Conservation (phyloP, 2,113 vertebrate genomes). For the Neopipo cinnamomea region DNA sequence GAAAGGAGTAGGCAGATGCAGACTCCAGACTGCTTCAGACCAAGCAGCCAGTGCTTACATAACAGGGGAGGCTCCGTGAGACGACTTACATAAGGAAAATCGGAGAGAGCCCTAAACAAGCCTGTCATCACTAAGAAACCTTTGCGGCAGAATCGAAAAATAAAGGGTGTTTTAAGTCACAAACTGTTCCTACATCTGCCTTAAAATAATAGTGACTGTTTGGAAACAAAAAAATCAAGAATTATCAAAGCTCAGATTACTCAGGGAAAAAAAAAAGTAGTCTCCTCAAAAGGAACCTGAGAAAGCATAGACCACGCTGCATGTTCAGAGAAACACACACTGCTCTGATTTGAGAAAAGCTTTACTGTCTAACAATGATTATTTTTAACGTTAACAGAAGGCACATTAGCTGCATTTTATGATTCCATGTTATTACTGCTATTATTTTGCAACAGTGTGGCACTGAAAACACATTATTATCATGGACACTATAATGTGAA, state of each 20-base stretch:
- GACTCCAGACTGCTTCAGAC: background rate
- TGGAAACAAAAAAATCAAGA: background rate
- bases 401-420: background rate
- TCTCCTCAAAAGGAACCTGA: background rate
- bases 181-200: background rate
- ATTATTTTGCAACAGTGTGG: background rate
- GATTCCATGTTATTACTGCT: background rate
- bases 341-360: background rate
- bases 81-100: background rate
- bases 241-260: background rate
- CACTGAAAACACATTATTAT: background rate
- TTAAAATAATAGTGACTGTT: background rate
- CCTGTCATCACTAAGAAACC: background rate
- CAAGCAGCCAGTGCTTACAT: slow-evolving; percentile 17
- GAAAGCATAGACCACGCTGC: background rate
- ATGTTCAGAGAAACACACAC: background rate
- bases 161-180: background rate
- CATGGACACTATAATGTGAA: background rate
- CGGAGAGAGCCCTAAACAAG: background rate
- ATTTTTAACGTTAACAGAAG: background rate
- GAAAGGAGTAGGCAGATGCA: background rate
- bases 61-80: background rate
- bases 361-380: background rate
- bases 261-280: background rate
- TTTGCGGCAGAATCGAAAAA: background rate